These are phyloP conservation scores for Drosophila pachea DNA, from an alignment of 1,140 invertebrate genomes.

Conservation along the genomic window DNA sequence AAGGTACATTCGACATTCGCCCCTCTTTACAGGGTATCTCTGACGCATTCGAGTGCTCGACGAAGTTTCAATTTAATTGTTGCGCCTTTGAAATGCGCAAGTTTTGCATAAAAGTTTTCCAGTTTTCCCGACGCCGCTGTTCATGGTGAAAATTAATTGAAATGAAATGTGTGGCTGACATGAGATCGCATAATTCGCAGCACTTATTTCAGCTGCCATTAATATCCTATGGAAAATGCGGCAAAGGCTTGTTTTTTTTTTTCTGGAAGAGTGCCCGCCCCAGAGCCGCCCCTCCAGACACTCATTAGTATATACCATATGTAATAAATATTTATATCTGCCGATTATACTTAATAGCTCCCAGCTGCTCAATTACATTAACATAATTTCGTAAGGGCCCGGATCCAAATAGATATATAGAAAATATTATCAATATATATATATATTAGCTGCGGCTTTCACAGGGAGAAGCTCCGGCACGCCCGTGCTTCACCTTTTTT, in stretches of 20 bases:
- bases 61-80: constrained; percentile 57
- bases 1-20: too few species aligned
- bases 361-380: too few species aligned
- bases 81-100: constrained; percentile 38
- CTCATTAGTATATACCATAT: constrained; percentile 8
- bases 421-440: too few species aligned
- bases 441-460: too few species aligned
- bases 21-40: too few species aligned
- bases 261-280: constrained; percentile 16
- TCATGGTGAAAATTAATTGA: constrained; percentile 61
- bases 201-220: constrained; percentile 19
- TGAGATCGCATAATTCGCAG: constrained; percentile 54
- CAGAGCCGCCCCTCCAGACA: constrained; percentile 1
- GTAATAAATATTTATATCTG: constrained; percentile 24
- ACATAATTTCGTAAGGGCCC: too few species aligned
- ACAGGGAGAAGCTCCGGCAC: too few species aligned
- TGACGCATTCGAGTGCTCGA: not conserved
- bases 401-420: too few species aligned
- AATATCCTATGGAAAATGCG: constrained; percentile 16
- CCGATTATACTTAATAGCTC: too few species aligned
- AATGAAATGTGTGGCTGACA: constrained; percentile 73
- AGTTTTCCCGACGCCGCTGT: not conserved
- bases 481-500: too few species aligned
- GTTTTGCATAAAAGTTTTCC: constrained; percentile 36
- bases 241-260: constrained; percentile 7